Evolutionary conservation across 2,797 vertebrate species (phyloP).

Genomic region (Varecia variegata): DNA sequence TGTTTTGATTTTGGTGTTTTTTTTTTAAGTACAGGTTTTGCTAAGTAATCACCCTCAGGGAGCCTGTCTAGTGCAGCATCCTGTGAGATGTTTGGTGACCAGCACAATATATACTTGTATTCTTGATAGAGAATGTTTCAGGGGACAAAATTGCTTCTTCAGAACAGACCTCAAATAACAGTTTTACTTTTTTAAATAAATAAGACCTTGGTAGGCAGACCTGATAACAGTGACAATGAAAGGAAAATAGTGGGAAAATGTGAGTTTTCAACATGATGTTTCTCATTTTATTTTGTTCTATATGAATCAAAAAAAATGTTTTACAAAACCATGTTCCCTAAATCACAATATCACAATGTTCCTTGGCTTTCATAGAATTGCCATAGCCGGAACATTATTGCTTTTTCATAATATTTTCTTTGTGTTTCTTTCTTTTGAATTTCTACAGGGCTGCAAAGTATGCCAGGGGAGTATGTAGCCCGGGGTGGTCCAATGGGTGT

Average conservation of each 20-base stretch:
- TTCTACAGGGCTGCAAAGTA: slow-evolving; percentile 92
- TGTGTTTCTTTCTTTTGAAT: slow-evolving; percentile 79
- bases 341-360: background rate
- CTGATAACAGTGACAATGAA: background rate
- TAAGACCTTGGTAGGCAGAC: slow-evolving; percentile 1
- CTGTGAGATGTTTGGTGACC: slow-evolving; percentile 86
- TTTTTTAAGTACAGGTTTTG: slow-evolving; percentile 82
- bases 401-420: slow-evolving; percentile 74
- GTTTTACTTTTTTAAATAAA: background rate
- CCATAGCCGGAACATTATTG: slow-evolving; percentile 44
- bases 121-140: slow-evolving; percentile 45
- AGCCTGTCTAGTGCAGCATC: slow-evolving; percentile 83
- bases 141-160: slow-evolving; percentile 53
- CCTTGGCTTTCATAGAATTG: slow-evolving; percentile 50
- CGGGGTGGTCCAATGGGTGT: slow-evolving; percentile 92
- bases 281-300: slow-evolving; percentile 40
- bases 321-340: slow-evolving; percentile 26
- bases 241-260: background rate
- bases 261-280: slow-evolving; percentile 17
- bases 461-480: slow-evolving; percentile 94
- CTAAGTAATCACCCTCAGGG: slow-evolving; percentile 84
- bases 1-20: slow-evolving; percentile 85
- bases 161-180: slow-evolving; percentile 54
- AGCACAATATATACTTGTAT: slow-evolving; percentile 9
- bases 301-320: slow-evolving; percentile 11